Conservation (phyloP, 1,140 invertebrate species). For the Oryctes rhinoceros region DNA sequence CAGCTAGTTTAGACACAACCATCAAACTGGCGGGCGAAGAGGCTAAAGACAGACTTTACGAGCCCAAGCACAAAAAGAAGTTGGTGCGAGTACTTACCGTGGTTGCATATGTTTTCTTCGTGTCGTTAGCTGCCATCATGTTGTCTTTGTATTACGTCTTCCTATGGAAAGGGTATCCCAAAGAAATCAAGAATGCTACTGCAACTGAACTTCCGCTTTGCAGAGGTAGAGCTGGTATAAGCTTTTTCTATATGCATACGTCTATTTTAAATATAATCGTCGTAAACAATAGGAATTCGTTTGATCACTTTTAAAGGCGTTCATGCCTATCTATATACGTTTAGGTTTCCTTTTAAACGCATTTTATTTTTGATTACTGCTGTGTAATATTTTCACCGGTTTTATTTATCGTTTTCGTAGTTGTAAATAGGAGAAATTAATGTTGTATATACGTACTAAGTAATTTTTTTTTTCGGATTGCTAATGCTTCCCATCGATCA, state of each 20-base stretch:
- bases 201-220: constrained; percentile 4
- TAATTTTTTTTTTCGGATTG: too few relatives aligned
- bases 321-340: too few relatives aligned
- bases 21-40: constrained; percentile 78
- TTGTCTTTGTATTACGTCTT: constrained; percentile 96
- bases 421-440: too few relatives aligned
- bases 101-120: constrained; percentile 93
- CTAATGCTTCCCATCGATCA: too few relatives aligned
- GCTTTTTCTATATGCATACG: neutral
- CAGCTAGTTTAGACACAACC: constrained; percentile 64
- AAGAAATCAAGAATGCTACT: constrained; percentile 41
- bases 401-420: too few relatives aligned
- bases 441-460: too few relatives aligned
- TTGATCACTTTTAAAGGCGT: too few relatives aligned
- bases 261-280: neutral
- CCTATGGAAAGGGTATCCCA: constrained; percentile 78
- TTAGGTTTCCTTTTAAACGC: too few relatives aligned
- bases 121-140: constrained; percentile 93
- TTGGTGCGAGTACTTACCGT: constrained; percentile 92
- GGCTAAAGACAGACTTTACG: constrained; percentile 82
- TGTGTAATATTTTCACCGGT: too few relatives aligned
- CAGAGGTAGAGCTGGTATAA: constrained; percentile 8
- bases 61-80: constrained; percentile 86
- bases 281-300: neutral
- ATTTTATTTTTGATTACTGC: too few relatives aligned